Percentiles rank a stretch among this genome's conserved stretches.
phyloP scores from a whole-genome alignment of 53 echinoderm and acorn worm genomes.

The Mesocentrotus franciscanus region DNA sequence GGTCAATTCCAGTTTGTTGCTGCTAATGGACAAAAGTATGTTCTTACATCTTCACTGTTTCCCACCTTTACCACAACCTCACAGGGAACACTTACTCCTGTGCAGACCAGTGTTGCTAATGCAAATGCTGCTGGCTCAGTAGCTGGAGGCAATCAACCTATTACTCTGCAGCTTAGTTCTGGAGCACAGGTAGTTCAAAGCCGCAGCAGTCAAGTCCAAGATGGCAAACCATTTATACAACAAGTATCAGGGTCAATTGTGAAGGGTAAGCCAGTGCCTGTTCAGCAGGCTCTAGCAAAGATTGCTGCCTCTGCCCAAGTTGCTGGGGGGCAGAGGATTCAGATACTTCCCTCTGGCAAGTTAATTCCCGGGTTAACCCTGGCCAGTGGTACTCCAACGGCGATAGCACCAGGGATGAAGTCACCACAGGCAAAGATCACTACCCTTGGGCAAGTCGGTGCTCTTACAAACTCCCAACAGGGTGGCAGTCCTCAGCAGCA shows the following conservation, averaged over 20 bases:
- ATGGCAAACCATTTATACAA: conserved; percentile 34
- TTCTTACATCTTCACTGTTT: conserved; percentile 61
- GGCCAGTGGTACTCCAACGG: conserved; percentile 23
- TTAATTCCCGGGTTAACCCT: conserved; percentile 53
- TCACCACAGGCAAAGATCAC: conserved; percentile 79
- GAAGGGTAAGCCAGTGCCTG: conserved; percentile 56
- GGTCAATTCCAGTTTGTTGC: conserved; percentile 65
- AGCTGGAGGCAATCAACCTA: conserved; percentile 48
- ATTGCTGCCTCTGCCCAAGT: conserved; percentile 58
- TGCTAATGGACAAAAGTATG: conserved; percentile 66
- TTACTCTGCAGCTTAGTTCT: conserved; percentile 61
- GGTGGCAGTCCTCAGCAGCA: neutral
- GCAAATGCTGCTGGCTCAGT: neutral
- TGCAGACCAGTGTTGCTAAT: conserved; percentile 54
- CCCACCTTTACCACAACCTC: conserved; percentile 64
- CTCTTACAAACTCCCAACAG: conserved; percentile 77
- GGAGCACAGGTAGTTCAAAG: neutral
- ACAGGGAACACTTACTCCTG: conserved; percentile 46
- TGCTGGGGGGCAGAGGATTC: conserved; percentile 50
- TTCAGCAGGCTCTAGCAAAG: conserved; percentile 61
- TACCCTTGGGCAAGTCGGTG: conserved; percentile 89
- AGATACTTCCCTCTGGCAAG: conserved; percentile 60
- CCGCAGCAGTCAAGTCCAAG: conserved; percentile 52
- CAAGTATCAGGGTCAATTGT: conserved; percentile 48
- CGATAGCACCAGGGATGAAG: conserved; percentile 57